phyloP scores from a whole-genome alignment of 2,888 invertebrate species.

The Mesorhabditis sp. region DNA sequence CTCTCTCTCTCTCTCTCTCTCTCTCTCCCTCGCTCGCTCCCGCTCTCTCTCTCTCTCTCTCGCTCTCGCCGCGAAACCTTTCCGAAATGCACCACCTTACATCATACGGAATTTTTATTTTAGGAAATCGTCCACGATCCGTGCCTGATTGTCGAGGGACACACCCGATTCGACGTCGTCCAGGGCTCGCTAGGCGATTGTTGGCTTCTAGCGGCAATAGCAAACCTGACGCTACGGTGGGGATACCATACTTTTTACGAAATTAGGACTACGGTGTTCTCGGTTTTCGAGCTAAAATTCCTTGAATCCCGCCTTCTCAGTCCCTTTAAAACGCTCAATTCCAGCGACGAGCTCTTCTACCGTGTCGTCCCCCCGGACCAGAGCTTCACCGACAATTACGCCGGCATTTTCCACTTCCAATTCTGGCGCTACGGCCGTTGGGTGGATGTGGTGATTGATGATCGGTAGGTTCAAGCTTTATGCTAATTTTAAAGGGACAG shows the following conservation, averaged over 20 bases:
- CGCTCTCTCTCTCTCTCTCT: no score
- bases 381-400: conserved; percentile 74
- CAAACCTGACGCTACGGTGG: conserved; percentile 76
- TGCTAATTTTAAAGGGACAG: conserved; percentile 67
- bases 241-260: background rate
- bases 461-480: conserved; percentile 74
- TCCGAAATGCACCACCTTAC: no score
- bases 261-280: background rate
- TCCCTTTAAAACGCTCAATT: background rate
- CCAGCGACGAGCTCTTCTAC: conserved; percentile 77
- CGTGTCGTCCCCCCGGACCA: conserved; percentile 87
- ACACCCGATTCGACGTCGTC: conserved; percentile 89
- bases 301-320: no score
- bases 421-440: conserved; percentile 76
- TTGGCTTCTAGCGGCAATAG: conserved; percentile 71
- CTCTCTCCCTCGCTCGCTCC: no score
- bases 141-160: conserved; percentile 86
- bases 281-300: no score
- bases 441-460: conserved; percentile 85
- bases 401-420: conserved; percentile 62
- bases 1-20: no score
- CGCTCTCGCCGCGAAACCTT: no score
- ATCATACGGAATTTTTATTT: background rate
- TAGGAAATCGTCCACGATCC: conserved; percentile 83
- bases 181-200: conserved; percentile 18